phyloP scores from a whole-genome alignment of 1,140 invertebrate species.

The Diabrotica virgifera region DNA sequence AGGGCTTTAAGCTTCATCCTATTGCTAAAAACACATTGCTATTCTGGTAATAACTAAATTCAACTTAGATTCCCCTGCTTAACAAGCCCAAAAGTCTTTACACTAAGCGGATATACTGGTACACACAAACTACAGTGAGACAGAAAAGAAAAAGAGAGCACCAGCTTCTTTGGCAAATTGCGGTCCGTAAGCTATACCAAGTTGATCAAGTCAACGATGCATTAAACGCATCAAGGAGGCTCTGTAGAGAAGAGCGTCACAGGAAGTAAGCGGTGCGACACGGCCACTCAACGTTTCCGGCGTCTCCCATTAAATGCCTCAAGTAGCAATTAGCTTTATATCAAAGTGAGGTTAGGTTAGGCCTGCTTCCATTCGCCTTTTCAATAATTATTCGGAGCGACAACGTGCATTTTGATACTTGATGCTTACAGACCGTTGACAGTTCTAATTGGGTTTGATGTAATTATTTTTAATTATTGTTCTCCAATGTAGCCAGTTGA shows the following conservation, averaged over 20 bases:
- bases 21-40: too few relatives aligned
- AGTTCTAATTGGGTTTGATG: slow-evolving; percentile 1
- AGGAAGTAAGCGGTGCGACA: slow-evolving; percentile 28
- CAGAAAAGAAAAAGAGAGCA: slow-evolving; percentile 7
- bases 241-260: slow-evolving; percentile 22
- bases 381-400: slow-evolving; percentile 11
- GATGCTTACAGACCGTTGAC: slow-evolving; percentile 4
- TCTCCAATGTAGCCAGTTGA: too few relatives aligned
- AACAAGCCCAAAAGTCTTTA: too few relatives aligned
- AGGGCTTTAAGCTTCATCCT: too few relatives aligned
- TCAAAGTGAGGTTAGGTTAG: slow-evolving; percentile 32
- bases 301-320: slow-evolving; percentile 36
- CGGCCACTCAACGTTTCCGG: slow-evolving; percentile 31
- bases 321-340: slow-evolving; percentile 37
- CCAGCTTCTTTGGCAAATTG: slow-evolving; percentile 20
- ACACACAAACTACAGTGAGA: neutral
- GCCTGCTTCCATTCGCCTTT: slow-evolving; percentile 10
- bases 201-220: slow-evolving; percentile 26
- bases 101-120: too few relatives aligned
- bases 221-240: slow-evolving; percentile 29
- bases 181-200: slow-evolving; percentile 11
- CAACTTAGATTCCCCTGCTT: too few relatives aligned
- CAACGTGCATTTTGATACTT: slow-evolving; percentile 13
- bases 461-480: slow-evolving; percentile 1
- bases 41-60: too few relatives aligned